Evolutionary conservation across 2,797 vertebrate species (phyloP).

Genomic region (Anniella stebbinsi): DNA sequence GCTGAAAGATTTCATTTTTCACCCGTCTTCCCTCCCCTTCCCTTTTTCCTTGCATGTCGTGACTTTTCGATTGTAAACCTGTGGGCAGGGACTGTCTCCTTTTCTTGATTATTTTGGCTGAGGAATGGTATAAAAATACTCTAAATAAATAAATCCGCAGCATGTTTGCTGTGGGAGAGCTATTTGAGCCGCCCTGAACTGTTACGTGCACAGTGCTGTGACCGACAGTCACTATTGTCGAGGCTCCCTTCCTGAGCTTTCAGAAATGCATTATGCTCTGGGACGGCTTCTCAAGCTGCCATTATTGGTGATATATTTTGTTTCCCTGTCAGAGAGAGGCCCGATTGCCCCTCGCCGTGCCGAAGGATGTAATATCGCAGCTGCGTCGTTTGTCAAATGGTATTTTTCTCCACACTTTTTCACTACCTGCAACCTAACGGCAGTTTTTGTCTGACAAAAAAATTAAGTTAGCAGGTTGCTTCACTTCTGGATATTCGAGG

Average conservation of each 20-base stretch:
- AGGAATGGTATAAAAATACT: too few species aligned
- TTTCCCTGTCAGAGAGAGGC: slow-evolving; percentile 9
- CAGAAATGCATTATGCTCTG: background rate
- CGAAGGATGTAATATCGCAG: background rate
- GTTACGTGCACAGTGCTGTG: rapidly evolving
- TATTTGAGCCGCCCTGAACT: background rate
- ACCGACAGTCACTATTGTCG: rapidly evolving
- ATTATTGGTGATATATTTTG: background rate
- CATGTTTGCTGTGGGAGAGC: background rate
- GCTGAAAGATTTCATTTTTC: too few species aligned
- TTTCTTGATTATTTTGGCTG: too few species aligned
- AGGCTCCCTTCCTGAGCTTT: rapidly evolving
- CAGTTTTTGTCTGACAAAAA: background rate
- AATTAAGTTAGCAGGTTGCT: rapidly evolving
- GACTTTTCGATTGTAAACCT: too few species aligned
- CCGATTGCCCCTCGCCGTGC: background rate
- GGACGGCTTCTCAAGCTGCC: background rate
- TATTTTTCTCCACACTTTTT: background rate
- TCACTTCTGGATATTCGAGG: background rate
- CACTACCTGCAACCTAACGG: background rate
- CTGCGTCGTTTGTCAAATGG: background rate
- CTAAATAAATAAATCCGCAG: rapidly evolving
- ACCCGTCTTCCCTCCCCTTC: too few species aligned
- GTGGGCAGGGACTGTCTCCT: too few species aligned
- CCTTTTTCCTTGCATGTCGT: too few species aligned